phyloP scores from a whole-genome alignment of 2,113 vertebrate species.

The Sisor rabdophorus region DNA sequence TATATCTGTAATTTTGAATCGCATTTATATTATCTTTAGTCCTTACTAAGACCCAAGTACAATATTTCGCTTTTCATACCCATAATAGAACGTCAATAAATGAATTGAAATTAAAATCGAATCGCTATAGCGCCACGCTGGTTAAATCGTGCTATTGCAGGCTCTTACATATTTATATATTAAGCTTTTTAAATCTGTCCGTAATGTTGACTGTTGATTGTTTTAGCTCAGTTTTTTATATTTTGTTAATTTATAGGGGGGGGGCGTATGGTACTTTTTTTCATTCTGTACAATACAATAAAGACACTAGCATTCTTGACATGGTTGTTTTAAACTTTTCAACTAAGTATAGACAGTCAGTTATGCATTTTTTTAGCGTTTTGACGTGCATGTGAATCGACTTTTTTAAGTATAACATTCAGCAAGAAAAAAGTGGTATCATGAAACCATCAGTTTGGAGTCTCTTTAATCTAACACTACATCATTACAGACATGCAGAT shows the following conservation, averaged over 20 bases:
- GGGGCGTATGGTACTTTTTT: background rate
- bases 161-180: no score
- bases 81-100: no score
- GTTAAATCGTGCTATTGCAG: no score
- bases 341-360: background rate
- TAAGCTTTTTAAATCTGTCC: no score
- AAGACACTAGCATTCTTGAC: background rate
- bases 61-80: no score
- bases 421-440: background rate
- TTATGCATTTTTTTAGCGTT: background rate
- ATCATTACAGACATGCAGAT: slow-evolving; percentile 27
- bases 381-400: background rate
- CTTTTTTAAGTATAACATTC: background rate
- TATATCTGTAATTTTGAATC: no score
- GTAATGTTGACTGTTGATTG: no score
- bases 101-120: no score
- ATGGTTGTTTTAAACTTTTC: background rate
- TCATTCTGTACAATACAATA: background rate
- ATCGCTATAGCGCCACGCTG: no score
- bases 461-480: slow-evolving; percentile 19
- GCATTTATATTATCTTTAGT: no score
- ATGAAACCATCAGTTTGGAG: slow-evolving; percentile 28
- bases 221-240: background rate
- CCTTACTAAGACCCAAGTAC: no score
- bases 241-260: background rate